Evolutionary conservation across 2,888 invertebrate species (phyloP), one percentile per base, ranked within the genome.

Genomic region (Lepidocyrtoides sp.): DNA sequence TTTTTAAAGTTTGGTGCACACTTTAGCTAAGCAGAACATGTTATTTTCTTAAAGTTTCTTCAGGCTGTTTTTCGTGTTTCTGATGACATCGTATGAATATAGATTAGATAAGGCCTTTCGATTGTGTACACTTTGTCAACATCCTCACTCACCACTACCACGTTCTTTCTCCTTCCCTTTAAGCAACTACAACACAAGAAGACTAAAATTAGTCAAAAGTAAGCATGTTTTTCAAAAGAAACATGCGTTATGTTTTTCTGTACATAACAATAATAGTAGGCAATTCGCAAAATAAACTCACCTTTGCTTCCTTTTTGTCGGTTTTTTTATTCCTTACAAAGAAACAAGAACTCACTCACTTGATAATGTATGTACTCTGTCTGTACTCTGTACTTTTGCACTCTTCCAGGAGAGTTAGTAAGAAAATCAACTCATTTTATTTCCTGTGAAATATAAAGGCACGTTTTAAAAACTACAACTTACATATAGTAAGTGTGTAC

Each of bases 211-310:
- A 20, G 8, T 57, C 20, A 1, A 20, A 57, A 57, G 57, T 2
- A 57, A 57, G 66, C n/a, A 60, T 17, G 7, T n/a, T 20, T 14
- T 29, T n/a, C 66, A 66, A 4, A 36, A 36, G 36, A 4, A 36
- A 7, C 36, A 36, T 7, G 7, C 36, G 2, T 36, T 5, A 32
- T 66, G 29, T 66, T 32, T 29, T 63, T 29, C 63, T 63, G 1
- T 32, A 5, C 32, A 66, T 32, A 66, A 66, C 32, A 66, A 66
- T 66, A 66, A 66, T 66, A 66, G n/a, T n/a, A n/a, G n/a, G n/a
- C n/a, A 63, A 60, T 66, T 66, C 66, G 32, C 32, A 66, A 66
- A 66, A 66, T 32, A 66, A 66, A 32, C 66, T 32, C 66, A 66
- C 66, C 29, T n/a, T 66, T 29, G 32, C 32, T 32, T 32, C 32